These are phyloP conservation scores for Aix galericulata DNA, from an alignment of 2,113 vertebrate species.

Conservation along the genomic window DNA sequence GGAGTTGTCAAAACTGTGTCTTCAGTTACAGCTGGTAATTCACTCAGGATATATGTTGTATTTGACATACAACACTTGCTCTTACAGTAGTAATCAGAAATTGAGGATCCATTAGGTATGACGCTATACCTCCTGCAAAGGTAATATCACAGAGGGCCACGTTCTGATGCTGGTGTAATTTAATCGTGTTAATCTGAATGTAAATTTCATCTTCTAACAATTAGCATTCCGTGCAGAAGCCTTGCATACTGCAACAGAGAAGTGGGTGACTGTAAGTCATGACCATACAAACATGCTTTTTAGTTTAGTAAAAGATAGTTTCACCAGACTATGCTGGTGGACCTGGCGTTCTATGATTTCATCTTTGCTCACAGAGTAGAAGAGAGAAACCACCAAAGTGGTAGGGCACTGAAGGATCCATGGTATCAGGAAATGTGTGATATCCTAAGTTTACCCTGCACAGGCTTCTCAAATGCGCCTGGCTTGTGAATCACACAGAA, in stretches of 20 bases:
- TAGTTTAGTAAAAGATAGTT: background rate
- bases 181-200: background rate
- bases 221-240: background rate
- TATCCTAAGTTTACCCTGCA: background rate
- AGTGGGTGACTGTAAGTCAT: background rate
- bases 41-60: background rate
- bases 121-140: background rate
- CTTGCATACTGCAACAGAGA: background rate
- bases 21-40: background rate
- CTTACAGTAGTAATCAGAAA: background rate
- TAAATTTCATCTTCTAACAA: background rate
- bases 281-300: background rate
- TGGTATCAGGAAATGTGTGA: background rate
- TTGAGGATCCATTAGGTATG: background rate
- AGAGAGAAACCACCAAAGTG: background rate
- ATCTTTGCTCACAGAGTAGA: background rate
- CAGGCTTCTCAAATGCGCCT: background rate
- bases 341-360: background rate
- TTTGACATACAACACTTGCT: background rate
- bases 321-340: background rate
- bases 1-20: background rate
- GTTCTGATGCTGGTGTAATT: background rate
- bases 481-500: background rate
- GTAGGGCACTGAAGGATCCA: background rate
- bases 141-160: background rate